These are phyloP conservation scores for Gonioctena quinquepunctata DNA, from an alignment of 1,140 invertebrate species.

Conservation along the genomic window DNA sequence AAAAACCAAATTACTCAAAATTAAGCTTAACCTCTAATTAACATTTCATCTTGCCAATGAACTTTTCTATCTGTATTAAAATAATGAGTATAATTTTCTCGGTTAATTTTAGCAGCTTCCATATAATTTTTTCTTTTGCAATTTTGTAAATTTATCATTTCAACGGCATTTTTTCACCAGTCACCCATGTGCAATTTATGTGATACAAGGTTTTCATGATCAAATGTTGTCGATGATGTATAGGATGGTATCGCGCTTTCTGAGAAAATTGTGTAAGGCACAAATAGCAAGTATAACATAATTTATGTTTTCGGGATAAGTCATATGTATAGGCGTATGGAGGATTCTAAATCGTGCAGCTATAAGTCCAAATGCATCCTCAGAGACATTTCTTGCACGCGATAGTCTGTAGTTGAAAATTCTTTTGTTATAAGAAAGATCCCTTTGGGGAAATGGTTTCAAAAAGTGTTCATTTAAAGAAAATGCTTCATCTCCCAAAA, in stretches of 20 bases:
- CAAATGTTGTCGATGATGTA: no score
- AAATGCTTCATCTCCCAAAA: slow-evolving; percentile 13
- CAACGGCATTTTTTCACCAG: no score
- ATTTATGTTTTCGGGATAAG: slow-evolving; percentile 3
- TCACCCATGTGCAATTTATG: no score
- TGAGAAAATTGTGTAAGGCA: slow-evolving; percentile 22
- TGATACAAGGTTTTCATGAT: no score
- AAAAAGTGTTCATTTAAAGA: slow-evolving; percentile 17
- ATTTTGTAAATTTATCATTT: no score
- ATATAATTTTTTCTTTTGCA: no score
- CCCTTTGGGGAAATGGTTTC: slow-evolving; percentile 14
- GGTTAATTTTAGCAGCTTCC: no score
- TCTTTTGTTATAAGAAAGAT: slow-evolving; percentile 5
- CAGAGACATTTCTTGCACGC: slow-evolving; percentile 9
- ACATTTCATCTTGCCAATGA: no score
- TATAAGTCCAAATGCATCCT: slow-evolving; percentile 16
- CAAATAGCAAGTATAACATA: slow-evolving; percentile 5
- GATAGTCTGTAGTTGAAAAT: slow-evolving; percentile 13
- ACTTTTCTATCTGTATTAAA: no score
- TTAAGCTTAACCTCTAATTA: no score
- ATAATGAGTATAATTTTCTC: no score
- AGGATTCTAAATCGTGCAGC: slow-evolving; percentile 23
- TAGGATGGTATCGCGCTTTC: slow-evolving; percentile 6
- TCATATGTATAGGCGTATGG: slow-evolving; percentile 13
- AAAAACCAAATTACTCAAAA: no score